phyloP scores from a whole-genome alignment of 37 sponge, comb jelly and placozoan genomes.

The Axinella damicornis region DNA sequence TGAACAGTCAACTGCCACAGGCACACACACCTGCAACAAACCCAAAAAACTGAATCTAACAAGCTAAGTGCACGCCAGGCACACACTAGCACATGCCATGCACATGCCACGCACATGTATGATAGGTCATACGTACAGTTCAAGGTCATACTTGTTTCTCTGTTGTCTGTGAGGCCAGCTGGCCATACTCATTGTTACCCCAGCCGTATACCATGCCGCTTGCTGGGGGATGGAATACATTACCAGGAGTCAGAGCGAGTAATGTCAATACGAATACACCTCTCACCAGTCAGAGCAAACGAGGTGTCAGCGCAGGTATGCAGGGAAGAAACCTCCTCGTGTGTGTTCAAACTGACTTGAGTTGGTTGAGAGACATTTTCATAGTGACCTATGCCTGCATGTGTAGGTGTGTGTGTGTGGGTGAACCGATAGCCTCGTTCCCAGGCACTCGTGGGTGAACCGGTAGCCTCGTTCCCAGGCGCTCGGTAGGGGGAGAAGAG shows the following conservation, averaged over 20 bases:
- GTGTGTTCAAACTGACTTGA: not conserved
- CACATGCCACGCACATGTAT: no score
- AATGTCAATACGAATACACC: no score
- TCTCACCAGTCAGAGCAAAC: constrained; percentile 55
- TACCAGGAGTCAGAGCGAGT: no score
- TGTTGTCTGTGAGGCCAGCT: constrained; percentile 16
- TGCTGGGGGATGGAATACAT: no score
- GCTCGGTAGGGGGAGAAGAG: no score
- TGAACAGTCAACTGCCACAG: not conserved
- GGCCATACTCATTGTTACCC: constrained; percentile 79
- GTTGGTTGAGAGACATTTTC: constrained; percentile 4
- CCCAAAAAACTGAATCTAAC: not conserved
- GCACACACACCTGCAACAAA: not conserved
- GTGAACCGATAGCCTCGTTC: no score
- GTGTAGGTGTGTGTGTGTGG: not conserved
- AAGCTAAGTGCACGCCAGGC: no score
- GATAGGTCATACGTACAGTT: no score
- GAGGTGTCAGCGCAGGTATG: constrained; percentile 51
- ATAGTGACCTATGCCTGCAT: constrained; percentile 37
- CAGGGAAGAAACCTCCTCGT: constrained; percentile 12
- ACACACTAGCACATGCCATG: no score
- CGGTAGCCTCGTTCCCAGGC: no score
- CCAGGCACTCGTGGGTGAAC: no score
- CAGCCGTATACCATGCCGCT: constrained; percentile 47
- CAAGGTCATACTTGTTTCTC: constrained; percentile 16